These are phyloP conservation scores for Ornithorhynchus anatinus DNA, from an alignment of 2,113 vertebrate species.

Conservation along the genomic window DNA sequence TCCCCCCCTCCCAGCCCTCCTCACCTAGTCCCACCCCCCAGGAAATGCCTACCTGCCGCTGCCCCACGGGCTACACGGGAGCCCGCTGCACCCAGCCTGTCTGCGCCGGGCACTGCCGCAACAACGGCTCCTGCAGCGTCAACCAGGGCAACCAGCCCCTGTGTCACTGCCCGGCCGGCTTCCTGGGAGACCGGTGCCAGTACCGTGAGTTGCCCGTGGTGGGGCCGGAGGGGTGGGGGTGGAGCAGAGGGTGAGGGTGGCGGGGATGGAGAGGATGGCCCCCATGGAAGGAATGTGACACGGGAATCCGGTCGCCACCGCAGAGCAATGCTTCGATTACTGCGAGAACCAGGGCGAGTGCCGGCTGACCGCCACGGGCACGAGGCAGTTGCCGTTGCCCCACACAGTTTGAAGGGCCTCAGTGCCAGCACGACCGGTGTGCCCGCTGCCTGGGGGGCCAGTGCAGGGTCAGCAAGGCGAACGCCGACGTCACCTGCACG, in stretches of 20 bases:
- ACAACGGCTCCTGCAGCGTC: constrained; percentile 87
- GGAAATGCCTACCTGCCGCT: constrained; percentile 94
- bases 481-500: constrained; percentile 85
- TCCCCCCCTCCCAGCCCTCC: not conserved
- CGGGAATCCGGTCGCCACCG: rapidly evolving
- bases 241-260: not conserved
- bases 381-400: constrained; percentile 86
- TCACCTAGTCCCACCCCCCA: not conserved
- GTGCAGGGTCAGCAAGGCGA: constrained; percentile 75
- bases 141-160: constrained; percentile 93
- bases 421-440: constrained; percentile 86
- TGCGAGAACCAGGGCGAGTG: constrained; percentile 87
- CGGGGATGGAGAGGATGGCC: not conserved
- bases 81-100: constrained; percentile 84
- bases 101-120: constrained; percentile 85
- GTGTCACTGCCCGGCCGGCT: constrained; percentile 81
- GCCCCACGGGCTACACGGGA: constrained; percentile 91
- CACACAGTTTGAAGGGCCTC: constrained; percentile 74
- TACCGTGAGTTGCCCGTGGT: constrained; percentile 83
- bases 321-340: constrained; percentile 86
- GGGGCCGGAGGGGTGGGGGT: not conserved
- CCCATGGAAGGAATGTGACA: not conserved
- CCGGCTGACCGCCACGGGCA: constrained; percentile 75
- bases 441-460: constrained; percentile 86
- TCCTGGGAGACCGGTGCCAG: constrained; percentile 91